Evolutionary conservation across 2,113 vertebrate species (phyloP).

Genomic region (Picathartes gymnocephalus): DNA sequence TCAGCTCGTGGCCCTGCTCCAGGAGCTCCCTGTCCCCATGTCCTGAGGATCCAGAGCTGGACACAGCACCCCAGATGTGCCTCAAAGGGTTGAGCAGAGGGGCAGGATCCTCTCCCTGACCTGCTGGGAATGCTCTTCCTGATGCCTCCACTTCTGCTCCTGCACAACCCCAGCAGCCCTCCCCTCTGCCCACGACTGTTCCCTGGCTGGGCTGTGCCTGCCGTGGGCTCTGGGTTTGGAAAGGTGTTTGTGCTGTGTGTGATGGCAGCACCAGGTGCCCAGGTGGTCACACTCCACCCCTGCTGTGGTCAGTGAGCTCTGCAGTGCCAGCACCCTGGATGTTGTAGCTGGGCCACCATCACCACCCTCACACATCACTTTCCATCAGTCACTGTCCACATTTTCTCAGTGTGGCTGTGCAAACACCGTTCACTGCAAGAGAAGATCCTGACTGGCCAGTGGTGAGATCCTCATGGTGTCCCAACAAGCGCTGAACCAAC

Average conservation of each 20-base stretch:
- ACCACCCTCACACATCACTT: neutral
- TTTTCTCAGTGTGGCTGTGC: neutral
- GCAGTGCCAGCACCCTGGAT: neutral
- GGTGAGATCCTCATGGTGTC: neutral
- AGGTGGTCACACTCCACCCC: fast-evolving
- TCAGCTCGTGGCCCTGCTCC: too few relatives aligned
- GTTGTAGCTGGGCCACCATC: neutral
- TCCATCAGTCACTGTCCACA: neutral
- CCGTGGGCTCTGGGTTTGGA: neutral
- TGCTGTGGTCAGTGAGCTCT: neutral
- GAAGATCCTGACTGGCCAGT: neutral
- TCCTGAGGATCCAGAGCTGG: neutral
- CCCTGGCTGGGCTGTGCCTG: neutral
- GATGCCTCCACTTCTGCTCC: neutral
- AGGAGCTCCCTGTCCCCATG: too few relatives aligned
- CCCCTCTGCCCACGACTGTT: neutral
- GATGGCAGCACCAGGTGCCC: neutral
- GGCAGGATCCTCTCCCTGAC: neutral
- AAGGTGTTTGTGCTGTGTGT: neutral
- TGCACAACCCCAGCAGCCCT: neutral
- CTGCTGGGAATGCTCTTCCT: neutral
- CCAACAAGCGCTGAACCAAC: neutral
- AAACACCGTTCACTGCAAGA: neutral
- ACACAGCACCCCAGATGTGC: neutral
- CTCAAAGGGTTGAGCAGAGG: neutral